These are phyloP conservation scores for Brevimyrus niger DNA, from an alignment of 2,113 vertebrate species.

Conservation along the genomic window DNA sequence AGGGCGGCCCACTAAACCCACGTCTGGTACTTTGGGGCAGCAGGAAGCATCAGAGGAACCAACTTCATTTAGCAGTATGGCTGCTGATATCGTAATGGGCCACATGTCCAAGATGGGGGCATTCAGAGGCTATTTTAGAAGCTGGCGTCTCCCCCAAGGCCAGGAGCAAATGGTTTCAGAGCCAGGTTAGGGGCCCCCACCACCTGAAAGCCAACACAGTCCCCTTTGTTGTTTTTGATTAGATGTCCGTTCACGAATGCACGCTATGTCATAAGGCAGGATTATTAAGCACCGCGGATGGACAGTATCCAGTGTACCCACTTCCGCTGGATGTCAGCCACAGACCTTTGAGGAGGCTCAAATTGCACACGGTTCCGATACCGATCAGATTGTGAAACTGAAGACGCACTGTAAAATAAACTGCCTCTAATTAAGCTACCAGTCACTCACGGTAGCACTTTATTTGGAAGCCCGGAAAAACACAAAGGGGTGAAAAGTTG, in stretches of 20 bases:
- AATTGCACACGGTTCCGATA: neutral
- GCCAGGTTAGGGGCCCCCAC: slow-evolving; percentile 11
- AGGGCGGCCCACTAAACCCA: neutral
- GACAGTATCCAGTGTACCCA: slow-evolving; percentile 18
- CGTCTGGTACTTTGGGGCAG: neutral
- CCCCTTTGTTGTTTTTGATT: slow-evolving; percentile 21
- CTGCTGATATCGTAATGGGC: slow-evolving; percentile 31
- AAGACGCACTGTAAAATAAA: neutral
- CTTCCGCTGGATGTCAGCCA: slow-evolving; percentile 17
- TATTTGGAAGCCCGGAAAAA: neutral
- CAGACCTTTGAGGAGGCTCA: neutral
- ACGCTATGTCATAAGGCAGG: slow-evolving; percentile 17
- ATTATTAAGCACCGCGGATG: slow-evolving; percentile 12
- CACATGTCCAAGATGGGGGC: slow-evolving; percentile 26
- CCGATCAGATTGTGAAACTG: neutral
- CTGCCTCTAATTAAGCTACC: neutral
- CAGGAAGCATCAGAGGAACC: slow-evolving; percentile 28
- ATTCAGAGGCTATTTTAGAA: slow-evolving; percentile 40
- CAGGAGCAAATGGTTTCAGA: slow-evolving; percentile 22
- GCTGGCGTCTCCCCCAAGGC: slow-evolving; percentile 11
- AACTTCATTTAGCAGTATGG: slow-evolving; percentile 36
- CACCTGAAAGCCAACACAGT: neutral
- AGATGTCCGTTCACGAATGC: slow-evolving; percentile 13
- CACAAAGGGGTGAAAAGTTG: neutral
- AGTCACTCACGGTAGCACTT: neutral